Evolutionary conservation across 2,797 vertebrate genomes (phyloP).

Genomic region (Lepilemur septentrionalis): DNA sequence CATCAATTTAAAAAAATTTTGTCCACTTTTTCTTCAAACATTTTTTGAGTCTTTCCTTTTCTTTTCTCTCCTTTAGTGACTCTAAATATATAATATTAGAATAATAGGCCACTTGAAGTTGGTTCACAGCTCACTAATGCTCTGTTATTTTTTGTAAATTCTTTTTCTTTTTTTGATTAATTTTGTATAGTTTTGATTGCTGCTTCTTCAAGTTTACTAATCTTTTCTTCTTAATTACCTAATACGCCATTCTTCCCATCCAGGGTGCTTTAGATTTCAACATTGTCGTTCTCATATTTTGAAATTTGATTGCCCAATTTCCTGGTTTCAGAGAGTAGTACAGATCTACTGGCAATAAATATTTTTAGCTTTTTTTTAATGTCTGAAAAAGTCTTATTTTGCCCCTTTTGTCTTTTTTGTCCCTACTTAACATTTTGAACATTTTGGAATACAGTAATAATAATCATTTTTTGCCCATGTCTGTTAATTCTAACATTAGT

Average conservation of each 20-base stretch:
- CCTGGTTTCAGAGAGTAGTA: not conserved
- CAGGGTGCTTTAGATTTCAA: not conserved
- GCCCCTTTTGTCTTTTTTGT: not conserved
- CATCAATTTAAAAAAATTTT: not conserved
- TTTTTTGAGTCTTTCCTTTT: not conserved
- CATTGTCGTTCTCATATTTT: not conserved
- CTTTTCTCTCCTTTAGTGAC: not conserved
- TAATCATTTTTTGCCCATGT: not conserved
- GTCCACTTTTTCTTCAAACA: not conserved
- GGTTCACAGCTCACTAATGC: not conserved
- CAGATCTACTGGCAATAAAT: not conserved
- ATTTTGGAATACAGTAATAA: not conserved
- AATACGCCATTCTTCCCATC: not conserved
- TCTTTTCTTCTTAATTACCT: not conserved
- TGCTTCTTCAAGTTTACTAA: not conserved
- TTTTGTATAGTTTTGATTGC: not conserved
- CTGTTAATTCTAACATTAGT: not conserved
- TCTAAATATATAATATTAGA: not conserved
- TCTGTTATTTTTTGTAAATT: constrained; percentile 7
- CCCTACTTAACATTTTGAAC: not conserved
- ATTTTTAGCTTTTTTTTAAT: not conserved
- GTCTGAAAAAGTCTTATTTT: not conserved
- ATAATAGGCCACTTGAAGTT: not conserved
- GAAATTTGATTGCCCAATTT: not conserved
- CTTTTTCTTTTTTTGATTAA: not conserved